A percentile compares a stretch with the other conserved stretches of the same genome.
These are phyloP conservation scores for Danionella cerebrum DNA, from an alignment of 2,113 vertebrate genomes.

Conservation along the genomic window DNA sequence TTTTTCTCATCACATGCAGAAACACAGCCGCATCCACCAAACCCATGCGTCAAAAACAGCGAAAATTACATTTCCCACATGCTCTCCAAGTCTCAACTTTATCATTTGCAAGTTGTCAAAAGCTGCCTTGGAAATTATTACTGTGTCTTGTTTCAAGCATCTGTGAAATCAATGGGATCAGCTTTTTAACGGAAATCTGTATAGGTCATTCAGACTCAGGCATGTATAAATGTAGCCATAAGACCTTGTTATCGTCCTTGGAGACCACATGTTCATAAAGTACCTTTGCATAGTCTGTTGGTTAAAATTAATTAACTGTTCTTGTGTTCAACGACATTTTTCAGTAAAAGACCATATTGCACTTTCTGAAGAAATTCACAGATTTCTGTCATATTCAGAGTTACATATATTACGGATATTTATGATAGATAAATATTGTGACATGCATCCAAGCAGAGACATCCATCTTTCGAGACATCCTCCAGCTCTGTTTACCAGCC, in stretches of 20 bases:
- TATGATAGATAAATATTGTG: too few species aligned
- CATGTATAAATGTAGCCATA: not conserved
- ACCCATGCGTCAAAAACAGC: not conserved
- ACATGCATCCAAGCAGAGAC: too few species aligned
- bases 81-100: not conserved
- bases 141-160: not conserved
- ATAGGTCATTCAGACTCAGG: not conserved
- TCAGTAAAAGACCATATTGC: not conserved
- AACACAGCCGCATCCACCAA: not conserved
- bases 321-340: too few species aligned
- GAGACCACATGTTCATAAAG: not conserved
- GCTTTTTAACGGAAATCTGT: not conserved
- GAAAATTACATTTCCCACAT: slow-evolving; percentile 24
- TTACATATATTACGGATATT: too few species aligned
- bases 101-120: not conserved
- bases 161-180: not conserved
- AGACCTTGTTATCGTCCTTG: not conserved
- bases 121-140: not conserved
- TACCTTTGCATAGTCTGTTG: not conserved
- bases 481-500: too few species aligned
- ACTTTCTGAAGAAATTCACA: too few species aligned
- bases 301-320: not conserved
- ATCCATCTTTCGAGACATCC: too few species aligned
- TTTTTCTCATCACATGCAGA: not conserved
- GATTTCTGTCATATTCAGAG: too few species aligned